These are phyloP conservation scores for rat (Rattus norvegicus) DNA, from an alignment of 2,113 vertebrate genomes.

Conservation along the genomic window DNA sequence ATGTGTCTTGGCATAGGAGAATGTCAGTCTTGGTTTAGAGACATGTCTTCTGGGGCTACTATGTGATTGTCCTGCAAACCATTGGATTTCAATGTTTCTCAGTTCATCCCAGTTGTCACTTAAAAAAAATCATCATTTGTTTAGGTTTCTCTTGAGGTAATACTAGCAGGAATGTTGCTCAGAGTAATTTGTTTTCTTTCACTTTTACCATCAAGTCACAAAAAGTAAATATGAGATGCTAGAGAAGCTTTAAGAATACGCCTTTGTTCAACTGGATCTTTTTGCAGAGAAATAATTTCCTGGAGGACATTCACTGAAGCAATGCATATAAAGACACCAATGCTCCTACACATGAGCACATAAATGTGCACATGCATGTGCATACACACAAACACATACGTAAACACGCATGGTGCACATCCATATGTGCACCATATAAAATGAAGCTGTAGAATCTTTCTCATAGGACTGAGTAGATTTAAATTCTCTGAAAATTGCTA, in stretches of 20 bases:
- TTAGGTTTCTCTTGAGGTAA: background rate
- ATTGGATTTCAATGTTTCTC: too few relatives aligned
- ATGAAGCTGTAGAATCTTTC: background rate
- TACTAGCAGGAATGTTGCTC: accelerated
- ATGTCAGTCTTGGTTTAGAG: accelerated
- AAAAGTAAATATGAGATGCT: background rate
- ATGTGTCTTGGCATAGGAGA: accelerated
- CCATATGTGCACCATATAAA: background rate
- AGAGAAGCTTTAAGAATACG: background rate
- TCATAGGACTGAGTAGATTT: background rate
- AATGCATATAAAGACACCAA: too few relatives aligned
- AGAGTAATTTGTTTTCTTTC: background rate
- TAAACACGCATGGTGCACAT: background rate
- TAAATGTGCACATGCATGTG: background rate
- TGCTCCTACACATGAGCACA: too few relatives aligned
- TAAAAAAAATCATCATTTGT: background rate
- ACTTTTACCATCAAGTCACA: background rate
- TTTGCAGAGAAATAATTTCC: background rate
- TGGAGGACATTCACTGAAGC: accelerated
- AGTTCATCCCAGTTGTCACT: background rate
- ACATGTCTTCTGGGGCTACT: background rate
- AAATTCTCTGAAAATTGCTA: background rate
- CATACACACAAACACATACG: too few relatives aligned
- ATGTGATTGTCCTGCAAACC: background rate
- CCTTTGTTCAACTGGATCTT: background rate